Base-by-base conservation (phyloP, 2,797 vertebrate genomes). In the Trematomus bernacchii region DNA sequence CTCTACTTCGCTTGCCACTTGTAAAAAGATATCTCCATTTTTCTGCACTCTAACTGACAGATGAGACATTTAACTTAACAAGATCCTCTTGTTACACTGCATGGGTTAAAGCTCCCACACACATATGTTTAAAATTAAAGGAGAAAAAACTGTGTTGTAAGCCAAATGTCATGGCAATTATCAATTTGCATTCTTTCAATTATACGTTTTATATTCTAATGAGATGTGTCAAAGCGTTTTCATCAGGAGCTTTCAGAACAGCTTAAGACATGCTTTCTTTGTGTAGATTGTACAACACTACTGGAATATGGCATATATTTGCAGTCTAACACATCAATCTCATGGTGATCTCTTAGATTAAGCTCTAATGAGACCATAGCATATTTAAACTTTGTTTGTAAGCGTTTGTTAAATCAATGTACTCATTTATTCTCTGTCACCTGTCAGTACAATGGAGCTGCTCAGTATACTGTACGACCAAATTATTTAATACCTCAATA, bases 401-500 rank as follows among this genome's bases (percentile, higher is more conserved):
- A n/a, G 18, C 6, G 12, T 57, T 23, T n/a, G 11, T 37, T 33
- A 18, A 2, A 27, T 44, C 44, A 4, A 16, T 30, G 5, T 3
- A 4, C 10, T 66, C 1, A 27, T 46, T 44, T 33, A 43, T 59
- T 33, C 3, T 14, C 30, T 61, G 4, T 67, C 15, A 47, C 6
- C 16, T 30, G 30, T 13, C 48, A 51, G 19, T 27, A 21, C 3
- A 14, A 6, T 8, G 1, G 3, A 46, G 15, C 10, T 21, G 0
- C 44, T 14, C n/a, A 48, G 9, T 21, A 15, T 27, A n/a, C n/a
- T n/a, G n/a, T n/a, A 27, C 27, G 30, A 42, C 12, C 9, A 51
- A 50, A 61, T 15, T 27, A 51, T 65, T 60, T 54, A 15, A 63
- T 8, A 23, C 15, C 13, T 83, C 46, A 73, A 84, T 78, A 70